Conservation (phyloP, 1,140 invertebrate species). For the Helicoverpa zea region DNA sequence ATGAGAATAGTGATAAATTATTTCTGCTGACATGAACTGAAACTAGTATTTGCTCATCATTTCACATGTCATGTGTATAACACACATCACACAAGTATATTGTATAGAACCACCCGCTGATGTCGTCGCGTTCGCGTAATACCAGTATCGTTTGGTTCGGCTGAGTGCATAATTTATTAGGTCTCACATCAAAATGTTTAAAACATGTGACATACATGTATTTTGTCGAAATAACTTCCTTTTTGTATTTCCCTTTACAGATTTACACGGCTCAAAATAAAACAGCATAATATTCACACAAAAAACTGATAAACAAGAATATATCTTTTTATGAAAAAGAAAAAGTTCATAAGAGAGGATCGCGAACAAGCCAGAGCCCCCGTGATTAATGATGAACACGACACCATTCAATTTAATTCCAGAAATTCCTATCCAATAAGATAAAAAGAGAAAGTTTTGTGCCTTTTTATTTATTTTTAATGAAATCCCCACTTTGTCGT, state of each 20-base stretch:
- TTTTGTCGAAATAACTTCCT: background rate
- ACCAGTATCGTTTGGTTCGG: slow-evolving; percentile 26
- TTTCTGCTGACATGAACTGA: no score
- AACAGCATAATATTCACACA: slow-evolving; percentile 3
- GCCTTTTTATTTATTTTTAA: slow-evolving; percentile 53
- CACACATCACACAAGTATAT: background rate
- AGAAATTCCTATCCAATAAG: slow-evolving; percentile 63
- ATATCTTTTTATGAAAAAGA: slow-evolving; percentile 54
- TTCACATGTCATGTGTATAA: no score
- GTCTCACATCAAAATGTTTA: slow-evolving; percentile 31
- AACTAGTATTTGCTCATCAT: no score
- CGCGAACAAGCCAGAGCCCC: slow-evolving; percentile 59
- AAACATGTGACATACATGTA: slow-evolving; percentile 16
- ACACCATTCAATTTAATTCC: slow-evolving; percentile 70
- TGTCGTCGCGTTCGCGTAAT: slow-evolving; percentile 9
- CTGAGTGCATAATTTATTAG: slow-evolving; percentile 41
- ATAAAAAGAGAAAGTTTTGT: slow-evolving; percentile 61
- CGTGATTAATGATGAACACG: slow-evolving; percentile 69
- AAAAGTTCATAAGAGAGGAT: slow-evolving; percentile 57
- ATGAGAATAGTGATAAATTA: no score
- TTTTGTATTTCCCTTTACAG: background rate
- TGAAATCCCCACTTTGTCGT: slow-evolving; percentile 47
- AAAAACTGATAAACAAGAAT: slow-evolving; percentile 48
- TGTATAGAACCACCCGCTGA: background rate
- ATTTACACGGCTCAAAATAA: background rate